These are phyloP conservation scores for Petrocephalus sullivani DNA, from an alignment of 2,797 vertebrate species.

Conservation along the genomic window DNA sequence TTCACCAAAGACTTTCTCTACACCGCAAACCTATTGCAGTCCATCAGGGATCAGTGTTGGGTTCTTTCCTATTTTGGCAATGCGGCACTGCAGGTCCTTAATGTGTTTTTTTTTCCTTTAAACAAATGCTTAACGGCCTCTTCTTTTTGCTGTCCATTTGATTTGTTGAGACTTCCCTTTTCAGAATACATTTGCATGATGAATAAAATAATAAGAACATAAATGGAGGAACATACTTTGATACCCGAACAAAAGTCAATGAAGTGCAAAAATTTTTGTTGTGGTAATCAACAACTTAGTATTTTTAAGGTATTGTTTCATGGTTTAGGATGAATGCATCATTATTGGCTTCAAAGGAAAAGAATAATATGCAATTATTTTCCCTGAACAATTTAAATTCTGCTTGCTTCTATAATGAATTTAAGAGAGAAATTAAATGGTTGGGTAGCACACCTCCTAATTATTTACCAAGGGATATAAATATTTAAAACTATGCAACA, in stretches of 20 bases:
- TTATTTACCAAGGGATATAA: slow-evolving; percentile 5
- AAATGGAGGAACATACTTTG: too few species aligned
- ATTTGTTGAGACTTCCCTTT: neutral
- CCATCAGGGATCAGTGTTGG: neutral
- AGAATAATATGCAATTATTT: slow-evolving; percentile 10
- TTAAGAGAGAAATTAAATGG: neutral
- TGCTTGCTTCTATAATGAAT: neutral
- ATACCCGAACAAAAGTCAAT: neutral
- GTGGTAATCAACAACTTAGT: neutral
- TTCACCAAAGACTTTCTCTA: neutral
- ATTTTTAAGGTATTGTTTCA: neutral
- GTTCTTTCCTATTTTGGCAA: neutral
- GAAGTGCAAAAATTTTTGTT: neutral
- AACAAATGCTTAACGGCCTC: neutral
- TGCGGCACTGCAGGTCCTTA: neutral
- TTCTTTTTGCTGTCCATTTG: neutral
- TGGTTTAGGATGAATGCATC: neutral
- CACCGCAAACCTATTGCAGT: neutral
- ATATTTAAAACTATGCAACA: slow-evolving; percentile 7
- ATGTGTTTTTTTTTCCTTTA: neutral
- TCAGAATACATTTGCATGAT: neutral
- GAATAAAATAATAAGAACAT: neutral
- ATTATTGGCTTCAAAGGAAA: neutral
- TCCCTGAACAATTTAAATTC: neutral
- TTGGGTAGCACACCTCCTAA: neutral